Base-by-base conservation (phyloP, 1,140 invertebrate species). In the Drosophila repleta region DNA sequence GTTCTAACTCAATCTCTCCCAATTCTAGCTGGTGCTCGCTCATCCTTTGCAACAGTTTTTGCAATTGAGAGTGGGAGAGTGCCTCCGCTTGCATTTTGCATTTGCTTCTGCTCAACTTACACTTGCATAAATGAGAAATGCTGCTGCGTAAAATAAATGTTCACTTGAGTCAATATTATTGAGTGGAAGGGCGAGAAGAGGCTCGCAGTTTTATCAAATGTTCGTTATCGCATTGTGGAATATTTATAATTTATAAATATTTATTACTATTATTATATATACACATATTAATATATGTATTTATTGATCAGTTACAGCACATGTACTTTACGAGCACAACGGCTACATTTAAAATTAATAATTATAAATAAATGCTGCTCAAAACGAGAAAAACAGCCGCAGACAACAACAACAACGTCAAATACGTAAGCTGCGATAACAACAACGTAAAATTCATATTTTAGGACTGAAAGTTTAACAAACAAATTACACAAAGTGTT, bases 121-220 rank as follows among this genome's bases (percentile, higher is more conserved):
- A 24, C 21, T 24, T 4, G n/a, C n/a, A n/a, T n/a, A n/a, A 3
- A 61, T 26, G 61, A 26, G 62, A 53, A 45, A 56, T 51, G 55
- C 56, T 65, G 62, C 68, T 71, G 68, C 68, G 68, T 71, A 71
- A 71, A 71, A 58, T 56, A 46, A 58, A 45, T 37, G 46, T 66
- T 37, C 63, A 58, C 53, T 71, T 66, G 26, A 65, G n/a, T 37
- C 29, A 62, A 65, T 48, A 37, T 39, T 5, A 3, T 39, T 39
- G 4, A 43, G 39, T 43, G 8, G 39, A 43, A 43, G 39, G 13
- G 39, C n/a, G n/a, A 11, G 10, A 7, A 17, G 15, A 17, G n/a
- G 0, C 3, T 41, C 13, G n/a, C 46, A 43, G 15, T 41, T 70
- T 58, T 58, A 71, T 71, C 39, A 32, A 60, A 8, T 15, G 8